phyloP scores from a whole-genome alignment of 2,888 invertebrate genomes.

The Eulithis testata region DNA sequence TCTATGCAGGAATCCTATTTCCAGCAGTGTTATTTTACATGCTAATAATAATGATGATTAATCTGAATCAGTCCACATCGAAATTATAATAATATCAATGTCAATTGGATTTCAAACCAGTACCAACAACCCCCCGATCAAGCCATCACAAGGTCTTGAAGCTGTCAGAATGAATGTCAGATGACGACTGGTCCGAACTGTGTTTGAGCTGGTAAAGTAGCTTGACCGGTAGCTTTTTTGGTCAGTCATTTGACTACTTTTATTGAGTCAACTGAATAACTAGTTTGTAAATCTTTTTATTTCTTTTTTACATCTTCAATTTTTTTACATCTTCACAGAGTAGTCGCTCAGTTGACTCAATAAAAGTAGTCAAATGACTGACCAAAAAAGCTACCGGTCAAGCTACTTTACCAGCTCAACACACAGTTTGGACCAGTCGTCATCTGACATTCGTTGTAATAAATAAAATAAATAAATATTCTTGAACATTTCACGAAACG shows the following conservation, averaged over 20 bases:
- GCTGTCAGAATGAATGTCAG: background rate
- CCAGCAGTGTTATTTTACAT: no score
- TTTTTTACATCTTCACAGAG: no score
- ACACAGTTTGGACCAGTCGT: conserved; percentile 1
- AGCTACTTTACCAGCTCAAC: conserved; percentile 9
- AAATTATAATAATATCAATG: no score
- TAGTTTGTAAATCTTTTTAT: background rate
- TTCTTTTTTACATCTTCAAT: no score
- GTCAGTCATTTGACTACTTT: conserved; percentile 6
- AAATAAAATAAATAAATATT: no score
- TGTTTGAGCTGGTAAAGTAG: conserved; percentile 9
- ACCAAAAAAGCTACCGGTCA: background rate
- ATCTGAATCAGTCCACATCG: no score
- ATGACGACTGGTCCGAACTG: background rate
- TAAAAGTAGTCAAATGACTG: conserved; percentile 2
- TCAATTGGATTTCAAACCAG: no score
- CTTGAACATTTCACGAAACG: no score
- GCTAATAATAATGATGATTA: no score
- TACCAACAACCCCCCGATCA: no score
- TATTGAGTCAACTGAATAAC: background rate
- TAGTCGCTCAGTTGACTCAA: background rate
- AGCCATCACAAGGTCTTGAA: background rate
- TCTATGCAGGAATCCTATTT: no score
- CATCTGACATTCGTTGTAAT: conserved; percentile 1
- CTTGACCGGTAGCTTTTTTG: background rate